Percentiles rank a stretch among this genome's conserved stretches.
Conservation (phyloP, 2,888 invertebrate genomes). For the Torymus auratus region DNA sequence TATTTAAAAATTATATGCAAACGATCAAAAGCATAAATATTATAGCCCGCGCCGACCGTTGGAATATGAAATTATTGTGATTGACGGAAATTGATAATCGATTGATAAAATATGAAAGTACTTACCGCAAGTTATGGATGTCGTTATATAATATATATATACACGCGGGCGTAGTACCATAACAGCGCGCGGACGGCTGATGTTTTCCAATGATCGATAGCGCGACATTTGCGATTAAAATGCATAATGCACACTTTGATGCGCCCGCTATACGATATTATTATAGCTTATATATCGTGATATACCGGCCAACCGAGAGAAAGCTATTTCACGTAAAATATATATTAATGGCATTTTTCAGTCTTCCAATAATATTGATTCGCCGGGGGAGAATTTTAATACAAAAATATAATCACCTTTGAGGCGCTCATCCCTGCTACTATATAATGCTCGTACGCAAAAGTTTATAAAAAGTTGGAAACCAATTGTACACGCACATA, state of each 20-base stretch:
- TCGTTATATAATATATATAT: not conserved
- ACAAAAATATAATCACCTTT: no score
- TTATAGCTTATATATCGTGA: not conserved
- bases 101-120: conserved; percentile 38
- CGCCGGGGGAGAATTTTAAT: no score
- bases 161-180: no score
- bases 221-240: conserved; percentile 29
- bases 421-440: not conserved
- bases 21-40: no score
- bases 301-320: not conserved
- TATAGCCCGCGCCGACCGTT: not conserved
- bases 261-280: not conserved
- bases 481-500: not conserved
- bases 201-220: conserved; percentile 40
- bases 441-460: not conserved
- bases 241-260: conserved; percentile 15
- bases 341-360: no score
- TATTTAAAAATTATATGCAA: no score
- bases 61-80: not conserved
- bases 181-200: not conserved
- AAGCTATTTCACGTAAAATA: no score
- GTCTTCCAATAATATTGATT: no score
- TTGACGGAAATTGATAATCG: conserved; percentile 3
- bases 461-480: not conserved
- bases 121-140: conserved; percentile 15